Evolutionary conservation across 2,797 vertebrate genomes (phyloP).

Genomic region (Myiotriccus ornatus): DNA sequence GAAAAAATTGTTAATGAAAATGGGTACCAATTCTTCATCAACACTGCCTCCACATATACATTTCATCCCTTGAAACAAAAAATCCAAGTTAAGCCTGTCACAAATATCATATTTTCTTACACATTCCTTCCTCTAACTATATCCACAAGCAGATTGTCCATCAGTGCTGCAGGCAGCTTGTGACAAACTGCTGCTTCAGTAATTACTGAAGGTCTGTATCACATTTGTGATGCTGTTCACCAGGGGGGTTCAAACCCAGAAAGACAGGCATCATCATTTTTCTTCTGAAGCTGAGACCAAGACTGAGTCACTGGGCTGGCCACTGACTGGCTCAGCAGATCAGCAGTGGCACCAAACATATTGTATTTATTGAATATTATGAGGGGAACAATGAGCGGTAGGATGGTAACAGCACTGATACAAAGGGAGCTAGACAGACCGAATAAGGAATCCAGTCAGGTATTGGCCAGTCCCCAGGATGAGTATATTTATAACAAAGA

Average conservation of each 20-base stretch:
- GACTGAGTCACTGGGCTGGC: neutral
- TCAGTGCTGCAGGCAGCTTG: slow-evolving; percentile 25
- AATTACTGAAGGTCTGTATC: slow-evolving; percentile 31
- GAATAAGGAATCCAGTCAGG: slow-evolving; percentile 19
- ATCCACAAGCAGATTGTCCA: slow-evolving; percentile 2
- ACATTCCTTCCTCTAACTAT: neutral
- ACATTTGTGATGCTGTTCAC: slow-evolving; percentile 43
- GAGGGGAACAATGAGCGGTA: neutral
- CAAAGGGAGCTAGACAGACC: neutral
- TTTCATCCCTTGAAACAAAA: neutral
- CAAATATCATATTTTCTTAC: neutral
- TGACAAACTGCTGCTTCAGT: slow-evolving; percentile 48
- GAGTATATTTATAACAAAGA: slow-evolving; percentile 54
- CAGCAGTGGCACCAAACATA: slow-evolving; percentile 22
- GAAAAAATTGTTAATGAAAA: neutral
- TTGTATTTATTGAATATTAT: slow-evolving; percentile 36
- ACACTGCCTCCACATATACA: neutral
- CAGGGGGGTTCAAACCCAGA: neutral
- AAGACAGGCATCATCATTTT: slow-evolving; percentile 27
- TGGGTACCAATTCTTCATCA: neutral
- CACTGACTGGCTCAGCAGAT: slow-evolving; percentile 35
- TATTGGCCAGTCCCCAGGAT: slow-evolving; percentile 51
- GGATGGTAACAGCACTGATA: neutral
- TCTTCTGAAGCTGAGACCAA: slow-evolving; percentile 29
- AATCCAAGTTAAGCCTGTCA: neutral